Conservation (phyloP, 2,113 vertebrate genomes). For the Cyanoderma ruficeps region DNA sequence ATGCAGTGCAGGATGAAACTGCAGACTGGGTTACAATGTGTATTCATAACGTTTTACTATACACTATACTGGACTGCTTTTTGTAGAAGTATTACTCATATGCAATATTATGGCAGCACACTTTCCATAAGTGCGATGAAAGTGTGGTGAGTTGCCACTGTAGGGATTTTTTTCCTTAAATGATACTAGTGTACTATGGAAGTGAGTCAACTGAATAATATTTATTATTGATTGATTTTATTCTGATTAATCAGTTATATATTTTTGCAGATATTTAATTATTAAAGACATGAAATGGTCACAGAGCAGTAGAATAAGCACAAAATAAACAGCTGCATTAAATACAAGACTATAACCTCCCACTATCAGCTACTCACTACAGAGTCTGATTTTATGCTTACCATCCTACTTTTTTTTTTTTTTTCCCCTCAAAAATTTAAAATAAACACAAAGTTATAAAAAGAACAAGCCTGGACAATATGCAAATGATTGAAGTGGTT, state of each 20-base stretch:
- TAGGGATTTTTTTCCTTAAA: not conserved
- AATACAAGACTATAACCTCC: not conserved
- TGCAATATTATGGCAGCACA: not conserved
- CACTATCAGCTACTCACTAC: not conserved
- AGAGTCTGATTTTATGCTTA: not conserved
- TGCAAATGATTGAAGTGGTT: not conserved
- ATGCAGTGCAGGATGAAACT: not conserved
- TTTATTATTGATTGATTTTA: not conserved
- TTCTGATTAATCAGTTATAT: not conserved
- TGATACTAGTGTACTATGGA: not conserved
- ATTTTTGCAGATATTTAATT: not conserved
- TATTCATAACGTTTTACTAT: not conserved
- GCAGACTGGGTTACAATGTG: not conserved
- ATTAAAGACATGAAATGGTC: not conserved
- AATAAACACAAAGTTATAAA: not conserved
- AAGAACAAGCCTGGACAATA: not conserved
- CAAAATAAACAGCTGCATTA: not conserved
- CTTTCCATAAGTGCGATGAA: not conserved
- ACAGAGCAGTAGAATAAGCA: not conserved
- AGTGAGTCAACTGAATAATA: not conserved
- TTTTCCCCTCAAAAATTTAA: not conserved
- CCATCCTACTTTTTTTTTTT: not conserved
- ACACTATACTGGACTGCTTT: not conserved
- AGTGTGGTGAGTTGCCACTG: rapidly evolving
- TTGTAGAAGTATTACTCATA: not conserved